A percentile compares a stretch with the other conserved stretches of the same genome.
Conservation (phyloP, 2,113 vertebrate genomes). For the Odontophorus gujanensis region DNA sequence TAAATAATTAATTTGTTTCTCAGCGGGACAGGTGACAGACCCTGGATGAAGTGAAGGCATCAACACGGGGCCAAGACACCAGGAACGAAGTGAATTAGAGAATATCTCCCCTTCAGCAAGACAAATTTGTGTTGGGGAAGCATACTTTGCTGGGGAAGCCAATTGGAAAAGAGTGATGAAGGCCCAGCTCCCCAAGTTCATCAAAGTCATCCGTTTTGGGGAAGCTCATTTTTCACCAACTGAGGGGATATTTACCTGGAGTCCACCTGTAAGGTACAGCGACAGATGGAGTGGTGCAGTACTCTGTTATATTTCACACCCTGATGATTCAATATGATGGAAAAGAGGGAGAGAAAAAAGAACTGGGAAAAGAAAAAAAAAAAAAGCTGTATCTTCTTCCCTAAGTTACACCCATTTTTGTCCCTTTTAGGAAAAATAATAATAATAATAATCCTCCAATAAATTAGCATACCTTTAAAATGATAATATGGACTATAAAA, state of each 20-base stretch:
- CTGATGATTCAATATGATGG: slow-evolving; percentile 87
- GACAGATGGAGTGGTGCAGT: slow-evolving; percentile 94
- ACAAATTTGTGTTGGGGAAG: slow-evolving; percentile 89
- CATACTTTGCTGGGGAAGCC: slow-evolving; percentile 88
- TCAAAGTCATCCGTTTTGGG: slow-evolving; percentile 93
- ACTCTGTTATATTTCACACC: slow-evolving; percentile 99
- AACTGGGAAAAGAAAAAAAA: not conserved
- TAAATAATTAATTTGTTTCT: slow-evolving; percentile 65
- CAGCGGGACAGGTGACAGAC: slow-evolving; percentile 26
- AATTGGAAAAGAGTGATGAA: slow-evolving; percentile 99
- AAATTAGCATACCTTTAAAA: slow-evolving; percentile 77
- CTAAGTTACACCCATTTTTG: not conserved
- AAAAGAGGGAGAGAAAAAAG: slow-evolving; percentile 53
- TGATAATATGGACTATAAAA: slow-evolving; percentile 75
- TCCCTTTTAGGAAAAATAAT: not conserved
- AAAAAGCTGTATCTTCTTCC: not conserved
- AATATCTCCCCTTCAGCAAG: slow-evolving; percentile 92
- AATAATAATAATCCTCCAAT: slow-evolving; percentile 1
- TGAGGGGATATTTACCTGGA: slow-evolving; percentile 94
- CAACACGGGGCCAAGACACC: slow-evolving; percentile 23
- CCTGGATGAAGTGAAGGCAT: slow-evolving; percentile 63
- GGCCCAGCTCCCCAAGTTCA: slow-evolving; percentile 88
- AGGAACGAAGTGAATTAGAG: slow-evolving; percentile 82
- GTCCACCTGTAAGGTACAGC: slow-evolving; percentile 92
- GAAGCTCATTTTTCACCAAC: slow-evolving; percentile 97